phyloP scores from a whole-genome alignment of 30 jellyfish, hydroid and myxozoan species.

The Sanderia malayensis region DNA sequence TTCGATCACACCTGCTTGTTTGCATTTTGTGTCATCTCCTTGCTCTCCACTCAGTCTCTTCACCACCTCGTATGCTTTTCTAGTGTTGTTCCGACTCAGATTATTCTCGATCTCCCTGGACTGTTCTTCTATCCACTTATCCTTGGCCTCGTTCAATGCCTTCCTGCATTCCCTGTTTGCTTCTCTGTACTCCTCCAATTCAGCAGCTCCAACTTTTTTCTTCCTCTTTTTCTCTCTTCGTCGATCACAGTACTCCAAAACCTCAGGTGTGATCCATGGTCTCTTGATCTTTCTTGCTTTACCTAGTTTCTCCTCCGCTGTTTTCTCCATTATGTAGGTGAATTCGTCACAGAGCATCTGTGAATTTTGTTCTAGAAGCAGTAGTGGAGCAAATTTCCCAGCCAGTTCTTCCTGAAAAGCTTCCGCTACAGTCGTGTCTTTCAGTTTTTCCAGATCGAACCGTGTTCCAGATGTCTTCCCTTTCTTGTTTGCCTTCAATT shows the following conservation, averaged over 20 bases:
- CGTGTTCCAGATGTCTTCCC: not conserved
- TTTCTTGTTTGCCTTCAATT: constrained; percentile 7
- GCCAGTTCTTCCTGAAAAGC: constrained; percentile 11
- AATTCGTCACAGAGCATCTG: not conserved
- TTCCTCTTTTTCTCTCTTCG: constrained; percentile 4
- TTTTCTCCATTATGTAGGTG: not conserved
- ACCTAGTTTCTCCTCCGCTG: constrained; percentile 14
- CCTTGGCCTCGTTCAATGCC: not conserved
- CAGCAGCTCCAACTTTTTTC: not conserved
- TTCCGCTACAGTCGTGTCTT: constrained; percentile 11
- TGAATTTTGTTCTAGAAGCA: constrained; percentile 4
- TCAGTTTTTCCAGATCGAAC: constrained; percentile 25
- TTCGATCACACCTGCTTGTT: not conserved
- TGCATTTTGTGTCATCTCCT: constrained; percentile 1
- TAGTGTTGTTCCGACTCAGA: constrained; percentile 10
- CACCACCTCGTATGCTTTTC: constrained; percentile 13
- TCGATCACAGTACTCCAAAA: constrained; percentile 12
- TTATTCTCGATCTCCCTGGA: not conserved
- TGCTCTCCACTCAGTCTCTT: constrained; percentile 1
- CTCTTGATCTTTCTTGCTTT: constrained; percentile 9
- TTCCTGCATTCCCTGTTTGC: not conserved
- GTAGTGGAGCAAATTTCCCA: constrained; percentile 25
- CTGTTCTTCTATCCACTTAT: constrained; percentile 2
- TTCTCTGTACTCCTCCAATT: constrained; percentile 6
- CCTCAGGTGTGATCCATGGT: constrained; percentile 22